Conservation (phyloP, 2,888 invertebrate genomes). For the Eupithecia vulgata region DNA sequence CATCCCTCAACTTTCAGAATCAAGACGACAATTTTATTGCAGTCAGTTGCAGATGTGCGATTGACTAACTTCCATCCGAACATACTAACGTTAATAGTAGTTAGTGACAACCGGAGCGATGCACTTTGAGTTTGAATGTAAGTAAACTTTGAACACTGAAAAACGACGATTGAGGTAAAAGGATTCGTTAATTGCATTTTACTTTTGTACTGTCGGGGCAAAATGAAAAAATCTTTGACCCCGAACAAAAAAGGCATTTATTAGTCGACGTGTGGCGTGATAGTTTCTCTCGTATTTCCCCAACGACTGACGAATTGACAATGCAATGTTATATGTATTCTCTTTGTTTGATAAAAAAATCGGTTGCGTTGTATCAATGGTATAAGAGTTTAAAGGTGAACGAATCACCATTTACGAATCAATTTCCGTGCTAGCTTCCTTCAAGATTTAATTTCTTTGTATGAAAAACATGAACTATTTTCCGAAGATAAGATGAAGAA, state of each 20-base stretch:
- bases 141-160: not conserved
- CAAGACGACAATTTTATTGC: not conserved
- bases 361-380: too few species aligned
- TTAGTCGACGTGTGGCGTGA: too few species aligned
- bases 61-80: not conserved
- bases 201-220: not conserved
- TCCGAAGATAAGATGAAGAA: not conserved
- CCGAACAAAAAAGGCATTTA: not conserved
- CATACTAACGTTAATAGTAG: too few species aligned
- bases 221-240: not conserved
- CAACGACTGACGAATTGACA: too few species aligned
- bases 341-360: too few species aligned
- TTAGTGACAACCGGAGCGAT: not conserved
- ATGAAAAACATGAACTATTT: not conserved
- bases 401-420: too few species aligned
- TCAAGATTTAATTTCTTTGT: too few species aligned
- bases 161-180: not conserved
- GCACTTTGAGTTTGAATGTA: not conserved
- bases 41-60: not conserved
- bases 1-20: not conserved
- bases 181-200: not conserved
- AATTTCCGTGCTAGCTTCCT: too few species aligned
- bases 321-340: too few species aligned
- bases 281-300: too few species aligned
- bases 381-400: too few species aligned